Conservation (phyloP, 2,113 vertebrate genomes). For the Protomyctophum bolini region DNA sequence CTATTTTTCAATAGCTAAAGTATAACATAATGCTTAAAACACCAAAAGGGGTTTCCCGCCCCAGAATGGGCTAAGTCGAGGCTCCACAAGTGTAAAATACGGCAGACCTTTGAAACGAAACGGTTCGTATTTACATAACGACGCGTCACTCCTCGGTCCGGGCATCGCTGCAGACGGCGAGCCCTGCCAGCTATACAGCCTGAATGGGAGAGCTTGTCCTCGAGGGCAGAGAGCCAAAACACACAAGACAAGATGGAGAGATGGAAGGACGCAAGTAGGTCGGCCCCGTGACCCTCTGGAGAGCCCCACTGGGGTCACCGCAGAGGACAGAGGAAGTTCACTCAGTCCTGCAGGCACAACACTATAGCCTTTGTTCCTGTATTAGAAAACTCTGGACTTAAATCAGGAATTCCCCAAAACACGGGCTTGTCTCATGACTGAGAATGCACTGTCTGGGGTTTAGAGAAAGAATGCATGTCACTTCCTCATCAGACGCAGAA, state of each 20-base stretch:
- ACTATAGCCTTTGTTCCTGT: background rate
- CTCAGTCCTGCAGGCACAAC: background rate
- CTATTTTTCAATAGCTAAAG: no score
- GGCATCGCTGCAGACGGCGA: constrained; percentile 3
- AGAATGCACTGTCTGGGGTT: background rate
- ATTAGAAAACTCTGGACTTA: background rate
- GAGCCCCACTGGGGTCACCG: background rate
- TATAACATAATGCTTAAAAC: no score
- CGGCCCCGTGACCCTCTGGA: background rate
- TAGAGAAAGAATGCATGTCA: background rate
- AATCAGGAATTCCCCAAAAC: background rate
- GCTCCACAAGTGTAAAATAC: background rate
- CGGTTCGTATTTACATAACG: background rate
- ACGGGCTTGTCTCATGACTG: background rate
- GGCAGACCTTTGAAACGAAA: constrained; percentile 9
- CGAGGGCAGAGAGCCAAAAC: constrained; percentile 26
- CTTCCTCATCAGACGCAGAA: background rate
- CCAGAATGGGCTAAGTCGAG: background rate
- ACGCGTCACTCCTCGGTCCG: background rate
- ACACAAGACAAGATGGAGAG: constrained; percentile 1
- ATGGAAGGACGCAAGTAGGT: constrained; percentile 5
- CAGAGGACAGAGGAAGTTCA: constrained; percentile 27
- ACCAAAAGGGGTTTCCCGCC: no score
- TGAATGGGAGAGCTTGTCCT: background rate
- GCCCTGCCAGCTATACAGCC: constrained; percentile 8